Percentiles rank a stretch among this genome's conserved stretches.
phyloP scores from a whole-genome alignment of 2,888 invertebrate genomes.

The Exephanes ischioxanthus region DNA sequence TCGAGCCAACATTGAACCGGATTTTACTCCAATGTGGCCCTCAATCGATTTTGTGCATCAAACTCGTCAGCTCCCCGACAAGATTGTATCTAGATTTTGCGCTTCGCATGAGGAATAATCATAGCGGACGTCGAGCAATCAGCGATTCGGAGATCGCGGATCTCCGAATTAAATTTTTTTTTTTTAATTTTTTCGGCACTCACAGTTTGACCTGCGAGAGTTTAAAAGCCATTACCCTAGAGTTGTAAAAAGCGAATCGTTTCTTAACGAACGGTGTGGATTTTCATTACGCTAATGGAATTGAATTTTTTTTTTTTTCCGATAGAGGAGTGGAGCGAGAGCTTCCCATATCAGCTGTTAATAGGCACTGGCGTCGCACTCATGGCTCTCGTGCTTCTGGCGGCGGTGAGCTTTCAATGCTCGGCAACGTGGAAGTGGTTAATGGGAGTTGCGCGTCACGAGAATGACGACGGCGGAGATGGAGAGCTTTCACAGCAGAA shows the following conservation, averaged over 20 bases:
- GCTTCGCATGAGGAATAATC: not conserved
- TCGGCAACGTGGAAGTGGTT: conserved; percentile 91
- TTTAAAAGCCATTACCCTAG: not conserved
- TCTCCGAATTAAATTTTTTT: not conserved
- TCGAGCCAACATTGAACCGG: conserved; percentile 4
- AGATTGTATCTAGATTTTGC: not conserved
- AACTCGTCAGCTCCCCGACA: not conserved
- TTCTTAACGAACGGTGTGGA: not conserved
- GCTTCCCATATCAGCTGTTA: conserved; percentile 86
- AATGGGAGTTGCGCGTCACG: conserved; percentile 84
- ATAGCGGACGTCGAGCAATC: not conserved
- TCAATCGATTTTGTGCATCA: conserved; percentile 28
- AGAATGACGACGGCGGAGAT: conserved; percentile 82
- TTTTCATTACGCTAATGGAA: not conserved
- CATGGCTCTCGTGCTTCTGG: conserved; percentile 89
- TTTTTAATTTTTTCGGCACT: no score
- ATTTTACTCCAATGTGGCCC: not conserved
- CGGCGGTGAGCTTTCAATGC: conserved; percentile 91
- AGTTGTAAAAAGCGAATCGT: not conserved
- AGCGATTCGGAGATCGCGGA: not conserved
- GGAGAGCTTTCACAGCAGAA: conserved; percentile 88
- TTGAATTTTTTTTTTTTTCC: conserved; percentile 51
- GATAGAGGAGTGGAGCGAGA: conserved; percentile 82
- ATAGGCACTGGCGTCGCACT: conserved; percentile 87
- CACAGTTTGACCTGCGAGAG: not conserved